A percentile compares a stretch with the other conserved stretches of the same genome.
phyloP scores from a whole-genome alignment of 2,113 vertebrate genomes.

The Chionodraco myersi region DNA sequence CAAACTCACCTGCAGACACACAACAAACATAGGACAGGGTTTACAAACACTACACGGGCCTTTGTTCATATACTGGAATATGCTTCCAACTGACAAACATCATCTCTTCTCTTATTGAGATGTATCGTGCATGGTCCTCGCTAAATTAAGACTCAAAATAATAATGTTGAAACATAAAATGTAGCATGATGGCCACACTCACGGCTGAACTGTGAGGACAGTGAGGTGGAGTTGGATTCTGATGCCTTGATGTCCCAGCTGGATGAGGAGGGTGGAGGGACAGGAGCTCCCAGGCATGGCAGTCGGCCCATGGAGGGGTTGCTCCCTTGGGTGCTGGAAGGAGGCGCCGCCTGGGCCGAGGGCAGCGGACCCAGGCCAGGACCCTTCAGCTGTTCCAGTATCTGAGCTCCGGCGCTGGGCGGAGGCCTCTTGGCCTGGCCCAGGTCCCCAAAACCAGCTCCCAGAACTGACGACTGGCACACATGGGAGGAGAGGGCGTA shows the following conservation, averaged over 20 bases:
- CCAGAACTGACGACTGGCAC: conserved; percentile 91
- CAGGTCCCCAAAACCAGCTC: conserved; percentile 94
- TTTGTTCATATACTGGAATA: too few species aligned
- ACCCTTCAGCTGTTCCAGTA: conserved; percentile 92
- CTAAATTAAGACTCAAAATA: too few species aligned
- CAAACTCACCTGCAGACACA: conserved; percentile 87
- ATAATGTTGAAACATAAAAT: too few species aligned
- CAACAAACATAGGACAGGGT: neutral
- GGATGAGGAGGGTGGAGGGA: conserved; percentile 80
- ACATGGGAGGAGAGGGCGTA: conserved; percentile 9
- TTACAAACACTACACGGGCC: neutral
- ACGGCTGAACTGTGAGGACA: conserved; percentile 91
- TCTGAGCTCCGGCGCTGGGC: conserved; percentile 86
- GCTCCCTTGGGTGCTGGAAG: conserved; percentile 83
- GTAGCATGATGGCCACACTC: conserved; percentile 69
- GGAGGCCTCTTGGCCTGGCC: conserved; percentile 79
- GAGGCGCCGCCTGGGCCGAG: conserved; percentile 78
- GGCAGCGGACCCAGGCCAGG: conserved; percentile 89
- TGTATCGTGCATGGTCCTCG: too few species aligned
- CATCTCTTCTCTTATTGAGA: too few species aligned
- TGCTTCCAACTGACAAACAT: too few species aligned
- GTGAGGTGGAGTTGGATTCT: conserved; percentile 83
- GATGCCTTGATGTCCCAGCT: conserved; percentile 91
- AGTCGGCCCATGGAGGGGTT: conserved; percentile 75
- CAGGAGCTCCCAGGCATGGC: conserved; percentile 70